Conservation (phyloP, 1,140 invertebrate genomes). For the Tribolium castaneum region DNA sequence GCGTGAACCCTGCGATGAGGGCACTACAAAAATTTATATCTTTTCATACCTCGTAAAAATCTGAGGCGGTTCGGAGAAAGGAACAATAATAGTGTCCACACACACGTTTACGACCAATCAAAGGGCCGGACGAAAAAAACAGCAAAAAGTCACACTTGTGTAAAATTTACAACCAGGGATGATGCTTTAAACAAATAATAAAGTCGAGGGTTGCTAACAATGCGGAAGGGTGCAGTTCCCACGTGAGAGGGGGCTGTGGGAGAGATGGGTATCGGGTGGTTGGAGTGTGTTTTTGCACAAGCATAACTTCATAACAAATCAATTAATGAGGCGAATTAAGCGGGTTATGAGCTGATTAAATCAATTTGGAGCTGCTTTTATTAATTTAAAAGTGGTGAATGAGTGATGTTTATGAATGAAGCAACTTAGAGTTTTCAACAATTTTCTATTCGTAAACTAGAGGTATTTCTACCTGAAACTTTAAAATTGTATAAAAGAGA, state of each 20-base stretch:
- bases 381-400: not conserved
- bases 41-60: constrained; percentile 25
- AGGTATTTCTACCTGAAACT: no score
- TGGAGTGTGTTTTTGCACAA: not conserved
- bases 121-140: constrained; percentile 6
- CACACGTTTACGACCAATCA: constrained; percentile 34
- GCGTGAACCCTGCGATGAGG: not conserved
- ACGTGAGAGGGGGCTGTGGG: not conserved
- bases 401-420: no score
- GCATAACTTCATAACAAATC: not conserved
- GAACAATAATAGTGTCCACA: constrained; percentile 30
- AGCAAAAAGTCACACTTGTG: constrained; percentile 30
- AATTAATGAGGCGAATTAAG: not conserved
- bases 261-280: not conserved
- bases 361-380: not conserved
- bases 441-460: no score
- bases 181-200: constrained; percentile 36
- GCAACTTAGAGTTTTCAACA: no score
- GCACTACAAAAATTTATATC: not conserved
- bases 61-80: constrained; percentile 9
- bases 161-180: constrained; percentile 35
- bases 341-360: not conserved
- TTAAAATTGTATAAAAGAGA: no score
- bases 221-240: constrained; percentile 21
- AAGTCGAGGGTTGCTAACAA: constrained; percentile 25